Percentiles rank a stretch among this genome's conserved stretches.
These are phyloP conservation scores for Pseudorasbora parva DNA, from an alignment of 2,113 vertebrate species.

Conservation along the genomic window DNA sequence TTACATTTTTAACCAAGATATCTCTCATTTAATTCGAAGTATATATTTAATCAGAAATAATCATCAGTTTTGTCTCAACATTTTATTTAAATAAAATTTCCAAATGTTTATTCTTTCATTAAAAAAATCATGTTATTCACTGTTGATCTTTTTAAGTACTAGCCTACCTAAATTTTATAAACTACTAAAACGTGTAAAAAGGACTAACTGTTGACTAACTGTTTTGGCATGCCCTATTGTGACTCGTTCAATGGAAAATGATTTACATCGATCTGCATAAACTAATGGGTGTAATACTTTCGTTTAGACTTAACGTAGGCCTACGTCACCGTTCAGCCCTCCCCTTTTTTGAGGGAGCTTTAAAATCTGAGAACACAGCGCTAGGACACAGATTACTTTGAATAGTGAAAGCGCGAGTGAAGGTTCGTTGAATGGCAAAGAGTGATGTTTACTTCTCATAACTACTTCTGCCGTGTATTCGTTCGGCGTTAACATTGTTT, in stretches of 20 bases:
- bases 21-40: neutral
- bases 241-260: neutral
- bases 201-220: neutral
- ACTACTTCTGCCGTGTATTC: neutral
- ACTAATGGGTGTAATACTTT: neutral
- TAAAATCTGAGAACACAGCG: neutral
- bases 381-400: neutral
- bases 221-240: neutral
- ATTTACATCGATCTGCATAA: too few relatives aligned
- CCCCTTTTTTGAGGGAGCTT: neutral
- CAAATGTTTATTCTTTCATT: neutral
- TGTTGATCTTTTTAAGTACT: neutral
- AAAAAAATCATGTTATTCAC: neutral
- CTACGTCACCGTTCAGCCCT: neutral
- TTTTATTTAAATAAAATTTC: neutral
- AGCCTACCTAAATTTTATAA: neutral
- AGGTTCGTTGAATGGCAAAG: neutral
- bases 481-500: neutral
- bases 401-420: neutral
- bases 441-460: conserved; percentile 4
- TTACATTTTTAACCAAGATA: neutral
- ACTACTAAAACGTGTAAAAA: neutral
- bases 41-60: too few relatives aligned
- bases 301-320: neutral
- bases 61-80: neutral